phyloP scores from a whole-genome alignment of 2,888 invertebrate genomes.

The Microdon myrmicae region DNA sequence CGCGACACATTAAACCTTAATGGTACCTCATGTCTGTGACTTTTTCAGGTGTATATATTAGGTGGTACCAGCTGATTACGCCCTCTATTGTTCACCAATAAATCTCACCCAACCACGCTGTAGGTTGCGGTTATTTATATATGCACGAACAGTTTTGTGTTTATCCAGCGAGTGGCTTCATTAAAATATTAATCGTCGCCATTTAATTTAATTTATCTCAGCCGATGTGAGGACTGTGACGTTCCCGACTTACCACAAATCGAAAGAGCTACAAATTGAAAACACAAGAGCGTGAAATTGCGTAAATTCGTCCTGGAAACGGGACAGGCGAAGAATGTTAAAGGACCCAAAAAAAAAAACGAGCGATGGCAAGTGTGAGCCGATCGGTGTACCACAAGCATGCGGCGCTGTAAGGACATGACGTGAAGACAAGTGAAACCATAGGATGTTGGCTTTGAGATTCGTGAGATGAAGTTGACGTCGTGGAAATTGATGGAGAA shows the following conservation, averaged over 20 bases:
- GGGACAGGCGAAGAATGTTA: not conserved
- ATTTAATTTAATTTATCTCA: no score
- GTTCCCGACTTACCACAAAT: slow-evolving; percentile 47
- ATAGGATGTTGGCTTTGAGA: slow-evolving; percentile 30
- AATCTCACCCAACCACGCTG: no score
- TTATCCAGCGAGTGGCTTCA: no score
- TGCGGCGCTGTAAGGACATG: slow-evolving; percentile 5
- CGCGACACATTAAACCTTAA: no score
- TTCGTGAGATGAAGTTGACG: slow-evolving; percentile 26
- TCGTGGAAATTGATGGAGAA: slow-evolving; percentile 46
- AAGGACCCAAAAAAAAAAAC: not conserved
- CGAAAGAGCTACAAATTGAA: slow-evolving; percentile 43
- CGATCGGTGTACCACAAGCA: slow-evolving; percentile 8
- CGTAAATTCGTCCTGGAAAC: slow-evolving; percentile 33
- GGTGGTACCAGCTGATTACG: no score
- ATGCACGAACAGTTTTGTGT: no score
- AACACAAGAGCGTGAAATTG: slow-evolving; percentile 49
- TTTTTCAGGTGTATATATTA: no score
- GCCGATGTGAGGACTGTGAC: no score
- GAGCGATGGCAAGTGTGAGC: slow-evolving; percentile 19
- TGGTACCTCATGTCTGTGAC: no score
- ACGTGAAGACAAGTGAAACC: slow-evolving; percentile 21
- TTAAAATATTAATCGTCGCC: no score
- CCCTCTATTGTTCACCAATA: no score
- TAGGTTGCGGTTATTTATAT: no score